A percentile compares a stretch with the other conserved stretches of the same genome.
These are phyloP conservation scores for Anableps anableps DNA, from an alignment of 2,797 vertebrate genomes.

Conservation along the genomic window DNA sequence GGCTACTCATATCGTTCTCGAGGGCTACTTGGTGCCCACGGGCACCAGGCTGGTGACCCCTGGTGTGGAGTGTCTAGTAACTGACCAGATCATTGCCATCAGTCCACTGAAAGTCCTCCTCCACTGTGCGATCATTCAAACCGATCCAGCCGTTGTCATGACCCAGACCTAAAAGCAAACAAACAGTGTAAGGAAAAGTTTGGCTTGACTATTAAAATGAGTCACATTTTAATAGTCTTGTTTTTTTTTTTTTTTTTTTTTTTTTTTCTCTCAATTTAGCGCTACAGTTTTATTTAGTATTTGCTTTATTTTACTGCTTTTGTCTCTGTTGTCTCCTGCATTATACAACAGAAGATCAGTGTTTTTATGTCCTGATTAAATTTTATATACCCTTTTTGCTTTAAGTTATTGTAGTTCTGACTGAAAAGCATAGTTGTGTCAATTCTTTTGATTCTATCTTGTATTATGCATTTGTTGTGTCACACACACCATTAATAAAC, in stretches of 20 bases:
- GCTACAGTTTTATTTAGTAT: neutral
- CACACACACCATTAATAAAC: constrained; percentile 90
- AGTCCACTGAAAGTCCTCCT: constrained; percentile 97
- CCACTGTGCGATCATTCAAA: constrained; percentile 93
- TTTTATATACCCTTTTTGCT: neutral
- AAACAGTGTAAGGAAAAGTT: neutral
- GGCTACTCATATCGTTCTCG: too few species aligned
- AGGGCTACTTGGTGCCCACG: too few species aligned
- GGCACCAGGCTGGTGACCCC: too few species aligned
- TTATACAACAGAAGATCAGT: neutral
- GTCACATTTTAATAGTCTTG: neutral
- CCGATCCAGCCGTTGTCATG: constrained; percentile 96
- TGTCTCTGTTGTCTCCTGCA: neutral
- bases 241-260: neutral
- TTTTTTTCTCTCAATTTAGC: too few species aligned
- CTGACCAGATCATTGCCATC: constrained; percentile 90
- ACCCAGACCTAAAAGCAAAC: constrained; percentile 83
- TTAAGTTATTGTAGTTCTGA: neutral
- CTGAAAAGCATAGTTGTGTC: neutral
- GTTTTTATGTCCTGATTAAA: neutral
- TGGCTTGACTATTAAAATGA: neutral
- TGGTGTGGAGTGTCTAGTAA: neutral
- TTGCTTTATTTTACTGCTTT: neutral
- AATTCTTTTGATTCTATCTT: constrained; percentile 3
- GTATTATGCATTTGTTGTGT: neutral